Percentiles rank a stretch among this genome's conserved stretches.
phyloP scores from a whole-genome alignment of 2,888 invertebrate genomes.

The Lingula anatina region DNA sequence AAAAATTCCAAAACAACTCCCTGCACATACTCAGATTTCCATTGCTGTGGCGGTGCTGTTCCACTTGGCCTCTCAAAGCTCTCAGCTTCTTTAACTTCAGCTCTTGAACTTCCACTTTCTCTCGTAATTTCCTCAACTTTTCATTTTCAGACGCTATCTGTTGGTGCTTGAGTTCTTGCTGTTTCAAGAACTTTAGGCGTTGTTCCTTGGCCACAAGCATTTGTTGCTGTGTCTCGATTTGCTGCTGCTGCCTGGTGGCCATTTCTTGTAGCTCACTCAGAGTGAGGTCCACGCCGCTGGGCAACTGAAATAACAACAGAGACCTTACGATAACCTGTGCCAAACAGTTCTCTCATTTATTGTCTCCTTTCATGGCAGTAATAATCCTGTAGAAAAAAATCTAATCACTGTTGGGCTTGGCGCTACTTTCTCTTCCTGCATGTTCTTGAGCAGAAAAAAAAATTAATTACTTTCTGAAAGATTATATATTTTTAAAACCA shows the following conservation, averaged over 20 bases:
- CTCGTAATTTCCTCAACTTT: slow-evolving; percentile 76
- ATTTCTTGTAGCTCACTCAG: slow-evolving; percentile 94
- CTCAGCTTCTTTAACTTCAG: slow-evolving; percentile 85
- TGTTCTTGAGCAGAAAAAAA: no score
- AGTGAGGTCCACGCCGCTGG: slow-evolving; percentile 48
- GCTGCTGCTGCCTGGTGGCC: slow-evolving; percentile 95
- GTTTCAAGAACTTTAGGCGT: slow-evolving; percentile 86
- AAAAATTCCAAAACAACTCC: no score
- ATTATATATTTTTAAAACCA: no score
- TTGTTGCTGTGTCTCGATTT: slow-evolving; percentile 90
- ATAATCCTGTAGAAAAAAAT: no score
- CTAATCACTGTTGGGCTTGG: no score
- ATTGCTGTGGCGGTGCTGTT: slow-evolving; percentile 79
- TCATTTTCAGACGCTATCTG: slow-evolving; percentile 75
- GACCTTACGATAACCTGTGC: no score
- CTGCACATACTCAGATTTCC: slow-evolving; percentile 36
- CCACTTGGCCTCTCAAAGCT: slow-evolving; percentile 88
- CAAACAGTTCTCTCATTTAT: no score
- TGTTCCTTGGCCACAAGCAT: slow-evolving; percentile 89
- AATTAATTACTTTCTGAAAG: no score
- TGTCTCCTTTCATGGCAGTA: no score
- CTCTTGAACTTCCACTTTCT: slow-evolving; percentile 91
- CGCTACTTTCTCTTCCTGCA: no score
- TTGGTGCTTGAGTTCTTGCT: slow-evolving; percentile 72
- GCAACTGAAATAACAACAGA: no score